phyloP scores from a whole-genome alignment of 2,888 invertebrate species.

The Polietes domitor region DNA sequence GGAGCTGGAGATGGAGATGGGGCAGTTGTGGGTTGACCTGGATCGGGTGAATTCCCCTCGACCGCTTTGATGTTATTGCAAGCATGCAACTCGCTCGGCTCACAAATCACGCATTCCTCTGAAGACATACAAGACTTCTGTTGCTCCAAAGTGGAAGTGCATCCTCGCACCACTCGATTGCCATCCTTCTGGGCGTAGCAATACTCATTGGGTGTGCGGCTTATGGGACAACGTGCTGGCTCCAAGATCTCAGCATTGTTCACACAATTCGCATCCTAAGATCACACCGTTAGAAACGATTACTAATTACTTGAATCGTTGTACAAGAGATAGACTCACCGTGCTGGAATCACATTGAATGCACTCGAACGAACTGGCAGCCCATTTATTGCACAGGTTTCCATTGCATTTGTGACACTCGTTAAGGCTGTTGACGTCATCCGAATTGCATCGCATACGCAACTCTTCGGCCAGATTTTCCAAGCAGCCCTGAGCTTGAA shows the following conservation, averaged over 20 bases:
- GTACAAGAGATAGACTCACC: constrained; percentile 67
- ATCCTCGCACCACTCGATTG: constrained; percentile 68
- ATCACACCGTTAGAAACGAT: background rate
- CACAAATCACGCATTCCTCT: constrained; percentile 68
- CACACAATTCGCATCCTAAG: constrained; percentile 68
- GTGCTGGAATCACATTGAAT: constrained; percentile 75
- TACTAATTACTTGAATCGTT: background rate
- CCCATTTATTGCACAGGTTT: constrained; percentile 75
- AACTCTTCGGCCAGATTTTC: constrained; percentile 59
- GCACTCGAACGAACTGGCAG: constrained; percentile 72
- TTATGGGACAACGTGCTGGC: constrained; percentile 68
- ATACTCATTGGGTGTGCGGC: constrained; percentile 69
- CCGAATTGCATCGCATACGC: constrained; percentile 55
- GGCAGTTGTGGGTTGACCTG: no score
- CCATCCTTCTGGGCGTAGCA: constrained; percentile 68
- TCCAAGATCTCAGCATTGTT: constrained; percentile 54
- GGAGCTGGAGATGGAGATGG: background rate
- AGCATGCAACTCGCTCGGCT: constrained; percentile 66
- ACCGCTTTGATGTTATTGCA: constrained; percentile 65
- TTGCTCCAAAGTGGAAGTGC: constrained; percentile 66
- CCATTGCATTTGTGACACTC: constrained; percentile 75
- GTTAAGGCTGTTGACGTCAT: background rate
- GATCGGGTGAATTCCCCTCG: background rate
- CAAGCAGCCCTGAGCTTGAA: constrained; percentile 69
- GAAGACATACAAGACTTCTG: constrained; percentile 68